phyloP scores from a whole-genome alignment of 2,888 invertebrate genomes.

The Orthosia cruda region DNA sequence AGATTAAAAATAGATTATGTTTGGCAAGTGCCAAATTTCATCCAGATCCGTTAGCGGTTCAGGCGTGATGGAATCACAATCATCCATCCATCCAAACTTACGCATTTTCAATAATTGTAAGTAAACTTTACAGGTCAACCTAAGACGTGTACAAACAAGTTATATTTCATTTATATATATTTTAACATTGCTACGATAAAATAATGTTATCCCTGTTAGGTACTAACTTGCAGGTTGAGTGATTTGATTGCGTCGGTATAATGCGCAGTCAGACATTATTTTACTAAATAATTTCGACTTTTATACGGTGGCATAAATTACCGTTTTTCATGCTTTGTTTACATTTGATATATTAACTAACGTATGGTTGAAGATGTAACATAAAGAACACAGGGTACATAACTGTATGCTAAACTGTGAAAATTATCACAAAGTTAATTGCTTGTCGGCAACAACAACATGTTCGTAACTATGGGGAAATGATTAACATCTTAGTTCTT shows the following conservation, averaged over 20 bases:
- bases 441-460: background rate
- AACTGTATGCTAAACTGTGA: conserved; percentile 24
- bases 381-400: background rate
- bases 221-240: background rate
- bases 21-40: no score
- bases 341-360: conserved; percentile 10
- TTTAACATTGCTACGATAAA: no score
- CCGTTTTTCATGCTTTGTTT: conserved; percentile 1
- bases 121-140: no score
- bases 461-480: no score
- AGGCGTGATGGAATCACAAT: no score
- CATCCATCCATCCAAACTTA: no score
- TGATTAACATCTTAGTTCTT: background rate
- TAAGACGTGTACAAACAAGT: no score
- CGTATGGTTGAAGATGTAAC: conserved; percentile 5
- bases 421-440: conserved; percentile 15
- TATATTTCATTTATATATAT: no score
- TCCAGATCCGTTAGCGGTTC: no score
- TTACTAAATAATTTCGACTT: background rate
- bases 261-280: background rate
- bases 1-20: no score
- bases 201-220: no score
- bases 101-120: no score
- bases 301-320: conserved; percentile 7
- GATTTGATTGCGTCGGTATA: background rate